phyloP scores from a whole-genome alignment of 2,113 vertebrate genomes.

The Solenodon paradoxus region DNA sequence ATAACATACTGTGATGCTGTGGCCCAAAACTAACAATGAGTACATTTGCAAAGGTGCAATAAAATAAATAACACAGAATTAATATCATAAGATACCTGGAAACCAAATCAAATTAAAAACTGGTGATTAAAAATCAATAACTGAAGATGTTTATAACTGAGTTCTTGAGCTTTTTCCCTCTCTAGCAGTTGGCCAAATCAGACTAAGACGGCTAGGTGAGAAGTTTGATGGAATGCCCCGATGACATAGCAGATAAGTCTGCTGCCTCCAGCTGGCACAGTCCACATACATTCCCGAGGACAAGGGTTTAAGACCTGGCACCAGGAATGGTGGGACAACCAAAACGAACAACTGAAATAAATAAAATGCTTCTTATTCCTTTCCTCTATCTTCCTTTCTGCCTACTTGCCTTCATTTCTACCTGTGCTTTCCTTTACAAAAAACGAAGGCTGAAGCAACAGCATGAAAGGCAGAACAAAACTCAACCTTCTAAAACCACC shows the following conservation, averaged over 20 bases:
- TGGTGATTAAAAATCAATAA: neutral
- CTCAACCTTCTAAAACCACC: neutral
- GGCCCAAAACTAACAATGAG: neutral
- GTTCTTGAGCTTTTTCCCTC: neutral
- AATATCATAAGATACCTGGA: neutral
- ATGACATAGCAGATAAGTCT: too few species aligned
- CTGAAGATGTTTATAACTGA: neutral
- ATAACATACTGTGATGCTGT: neutral
- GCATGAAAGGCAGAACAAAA: neutral
- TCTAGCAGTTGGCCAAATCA: neutral
- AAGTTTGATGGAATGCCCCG: too few species aligned
- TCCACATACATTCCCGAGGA: too few species aligned
- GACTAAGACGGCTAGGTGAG: neutral
- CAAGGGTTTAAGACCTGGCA: too few species aligned
- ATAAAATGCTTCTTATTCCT: too few species aligned
- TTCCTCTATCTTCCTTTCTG: too few species aligned
- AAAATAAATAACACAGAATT: neutral
- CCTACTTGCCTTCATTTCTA: too few species aligned
- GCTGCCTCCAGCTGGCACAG: too few species aligned
- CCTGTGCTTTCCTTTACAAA: too few species aligned
- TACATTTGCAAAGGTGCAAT: neutral
- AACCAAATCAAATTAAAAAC: neutral
- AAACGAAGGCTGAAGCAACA: neutral
- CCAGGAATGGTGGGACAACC: too few species aligned
- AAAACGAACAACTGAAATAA: too few species aligned